phyloP scores from a whole-genome alignment of 2,797 vertebrate genomes.

The Antennarius maculatus region DNA sequence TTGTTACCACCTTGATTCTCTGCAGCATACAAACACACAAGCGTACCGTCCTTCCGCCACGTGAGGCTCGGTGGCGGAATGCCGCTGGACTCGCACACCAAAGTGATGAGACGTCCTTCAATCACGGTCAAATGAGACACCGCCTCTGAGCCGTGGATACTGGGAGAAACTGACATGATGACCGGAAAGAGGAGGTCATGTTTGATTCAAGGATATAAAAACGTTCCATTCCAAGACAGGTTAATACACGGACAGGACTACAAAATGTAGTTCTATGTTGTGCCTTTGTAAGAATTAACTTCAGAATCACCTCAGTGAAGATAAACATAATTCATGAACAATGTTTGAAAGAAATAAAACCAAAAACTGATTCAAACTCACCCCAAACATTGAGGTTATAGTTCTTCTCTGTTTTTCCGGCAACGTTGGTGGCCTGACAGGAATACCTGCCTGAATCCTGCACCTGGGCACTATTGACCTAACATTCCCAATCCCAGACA shows the following conservation, averaged over 20 bases:
- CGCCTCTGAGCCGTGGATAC: conserved; percentile 86
- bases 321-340: background rate
- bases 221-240: too few species aligned
- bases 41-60: conserved; percentile 91
- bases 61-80: conserved; percentile 91
- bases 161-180: conserved; percentile 87
- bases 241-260: background rate
- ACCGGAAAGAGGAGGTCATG: conserved; percentile 46
- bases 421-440: conserved; percentile 94
- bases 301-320: background rate
- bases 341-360: background rate
- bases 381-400: conserved; percentile 97
- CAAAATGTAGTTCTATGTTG: background rate
- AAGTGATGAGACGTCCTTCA: conserved; percentile 88
- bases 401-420: conserved; percentile 95
- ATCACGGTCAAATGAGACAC: conserved; percentile 85
- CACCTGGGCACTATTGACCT: conserved; percentile 89
- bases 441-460: conserved; percentile 94
- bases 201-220: conserved; percentile 7
- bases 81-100: conserved; percentile 94
- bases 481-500: conserved; percentile 26
- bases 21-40: background rate
- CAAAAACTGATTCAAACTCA: conserved; percentile 71
- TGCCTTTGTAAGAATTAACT: background rate
- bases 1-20: background rate